Base-by-base conservation (phyloP, 2,113 vertebrate species). In the Istiophorus platypterus region DNA sequence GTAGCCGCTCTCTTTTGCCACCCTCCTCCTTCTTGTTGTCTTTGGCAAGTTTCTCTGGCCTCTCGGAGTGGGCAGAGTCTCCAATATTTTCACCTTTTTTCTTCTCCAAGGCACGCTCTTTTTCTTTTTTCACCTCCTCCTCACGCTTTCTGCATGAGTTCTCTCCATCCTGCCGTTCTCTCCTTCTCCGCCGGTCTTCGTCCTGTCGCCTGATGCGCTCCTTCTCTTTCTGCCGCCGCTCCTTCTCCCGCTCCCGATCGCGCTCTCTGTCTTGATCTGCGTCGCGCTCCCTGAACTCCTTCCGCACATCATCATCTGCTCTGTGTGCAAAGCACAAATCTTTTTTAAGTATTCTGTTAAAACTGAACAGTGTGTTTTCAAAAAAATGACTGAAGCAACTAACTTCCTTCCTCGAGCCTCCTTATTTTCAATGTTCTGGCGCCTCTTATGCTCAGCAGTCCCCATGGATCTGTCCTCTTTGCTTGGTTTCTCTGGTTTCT, bases 361-460 rank as follows among this genome's bases (percentile, higher is more conserved):
- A 76, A 58, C 4, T 39, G n/a, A 49, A 8, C 10, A 37, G n/a
- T 4, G 6, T 9, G 7, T 47, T n/a, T 58, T 13, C 0, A 56
- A 47, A 75, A 22, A 58, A 47, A 13, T 13, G 0, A 62, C 5
- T 20, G 2, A 29, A 41, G 39, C 6, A 12, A 95, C 94, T 88
- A 81, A 97, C 97, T 96, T 98, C 91, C 96, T 96, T 82, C 88
- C 94, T 81, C 97, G 96, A 69, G 99, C 98, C 82, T 99, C 98
- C 88, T 96, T 96, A 85, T 92, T 88, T 66, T 98, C 97, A 5
- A 91, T 88, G 86, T 98, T 96, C 45, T 94, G 95, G 76, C 97
- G 96, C 87, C 95, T 98, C 92, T 94, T 95, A 47, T 95, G 91
- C 57, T 96, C 88, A 82, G 73, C 69, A 34, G 89, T 89, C 34